Conservation (phyloP, 1,140 invertebrate genomes). For the Eurosta solidaginis region DNA sequence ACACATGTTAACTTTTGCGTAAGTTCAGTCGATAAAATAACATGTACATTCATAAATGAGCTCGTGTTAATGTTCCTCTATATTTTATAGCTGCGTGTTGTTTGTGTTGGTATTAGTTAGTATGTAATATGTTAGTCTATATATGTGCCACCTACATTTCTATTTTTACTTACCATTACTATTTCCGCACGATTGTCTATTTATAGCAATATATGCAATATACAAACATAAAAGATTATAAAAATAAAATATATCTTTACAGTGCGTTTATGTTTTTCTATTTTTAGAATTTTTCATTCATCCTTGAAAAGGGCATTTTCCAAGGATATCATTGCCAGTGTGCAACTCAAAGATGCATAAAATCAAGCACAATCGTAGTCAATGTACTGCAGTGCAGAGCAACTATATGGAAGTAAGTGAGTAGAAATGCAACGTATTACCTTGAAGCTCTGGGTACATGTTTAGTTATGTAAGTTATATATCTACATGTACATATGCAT, state of each 20-base stretch:
- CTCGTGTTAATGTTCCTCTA: neutral
- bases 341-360: neutral
- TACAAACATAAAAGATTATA: neutral
- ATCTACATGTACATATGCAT: too few species aligned
- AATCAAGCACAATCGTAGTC: neutral
- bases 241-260: neutral
- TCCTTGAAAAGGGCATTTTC: constrained; percentile 52
- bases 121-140: neutral
- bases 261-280: neutral
- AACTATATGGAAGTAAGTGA: too few species aligned
- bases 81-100: neutral
- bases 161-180: neutral
- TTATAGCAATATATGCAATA: neutral
- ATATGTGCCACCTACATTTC: neutral
- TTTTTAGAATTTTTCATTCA: constrained; percentile 30
- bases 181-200: neutral
- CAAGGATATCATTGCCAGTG: constrained; percentile 55
- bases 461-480: too few species aligned
- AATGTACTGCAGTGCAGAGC: too few species aligned
- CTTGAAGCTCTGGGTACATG: too few species aligned
- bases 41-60: neutral
- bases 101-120: neutral
- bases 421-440: too few species aligned
- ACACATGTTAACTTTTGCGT: neutral
- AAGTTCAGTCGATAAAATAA: too few species aligned